Conservation (phyloP, 2,888 invertebrate species). For the Halictus ligatus region DNA sequence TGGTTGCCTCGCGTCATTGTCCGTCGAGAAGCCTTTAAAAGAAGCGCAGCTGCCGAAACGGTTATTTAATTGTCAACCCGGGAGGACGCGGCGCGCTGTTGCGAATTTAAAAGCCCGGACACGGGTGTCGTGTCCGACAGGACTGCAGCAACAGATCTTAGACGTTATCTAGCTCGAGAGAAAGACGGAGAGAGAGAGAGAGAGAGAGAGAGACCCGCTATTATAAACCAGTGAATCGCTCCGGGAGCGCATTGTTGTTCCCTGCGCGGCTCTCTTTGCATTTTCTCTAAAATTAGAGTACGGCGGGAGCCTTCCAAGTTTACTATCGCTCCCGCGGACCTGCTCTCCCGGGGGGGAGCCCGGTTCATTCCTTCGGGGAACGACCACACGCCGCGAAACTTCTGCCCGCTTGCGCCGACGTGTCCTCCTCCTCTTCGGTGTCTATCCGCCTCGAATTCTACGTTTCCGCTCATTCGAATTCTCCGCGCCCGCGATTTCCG, state of each 20-base stretch:
- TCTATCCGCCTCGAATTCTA: neutral
- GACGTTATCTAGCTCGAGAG: neutral
- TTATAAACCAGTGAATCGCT: neutral
- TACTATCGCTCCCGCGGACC: constrained; percentile 18
- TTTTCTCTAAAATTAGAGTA: constrained; percentile 44
- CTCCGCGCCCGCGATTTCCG: neutral
- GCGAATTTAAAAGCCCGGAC: constrained; percentile 39
- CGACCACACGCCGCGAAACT: constrained; percentile 45
- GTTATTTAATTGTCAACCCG: constrained; percentile 55
- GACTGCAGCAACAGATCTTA: neutral
- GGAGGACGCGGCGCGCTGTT: constrained; percentile 28
- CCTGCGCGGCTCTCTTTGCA: neutral
- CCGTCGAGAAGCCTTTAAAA: constrained; percentile 36
- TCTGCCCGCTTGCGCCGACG: neutral
- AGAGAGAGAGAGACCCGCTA: neutral
- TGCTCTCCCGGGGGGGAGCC: constrained; percentile 22
- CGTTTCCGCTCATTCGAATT: neutral
- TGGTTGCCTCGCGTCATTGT: constrained; percentile 38
- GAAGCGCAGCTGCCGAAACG: constrained; percentile 59
- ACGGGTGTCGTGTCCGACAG: neutral
- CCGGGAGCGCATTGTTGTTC: constrained; percentile 22
- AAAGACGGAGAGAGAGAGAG: neutral
- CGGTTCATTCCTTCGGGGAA: neutral
- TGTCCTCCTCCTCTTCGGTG: neutral
- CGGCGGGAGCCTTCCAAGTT: constrained; percentile 33